Percentiles rank a stretch among this genome's conserved stretches.
These are phyloP conservation scores for Molanna angustata DNA, from an alignment of 2,888 invertebrate genomes.

Conservation along the genomic window DNA sequence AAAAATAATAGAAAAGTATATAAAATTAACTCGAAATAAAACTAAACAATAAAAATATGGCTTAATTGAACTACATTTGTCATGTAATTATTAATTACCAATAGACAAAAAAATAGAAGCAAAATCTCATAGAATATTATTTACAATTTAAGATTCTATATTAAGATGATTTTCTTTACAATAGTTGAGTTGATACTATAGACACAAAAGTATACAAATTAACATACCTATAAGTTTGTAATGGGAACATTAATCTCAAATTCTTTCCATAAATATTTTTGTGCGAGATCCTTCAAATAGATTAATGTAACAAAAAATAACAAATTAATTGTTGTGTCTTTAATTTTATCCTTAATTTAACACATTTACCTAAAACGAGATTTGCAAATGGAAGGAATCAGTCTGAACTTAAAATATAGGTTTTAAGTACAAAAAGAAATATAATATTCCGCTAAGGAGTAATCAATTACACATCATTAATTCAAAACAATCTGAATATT, in stretches of 20 bases:
- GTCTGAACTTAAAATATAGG: slow-evolving; percentile 24
- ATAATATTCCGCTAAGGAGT: too few relatives aligned
- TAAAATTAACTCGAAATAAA: slow-evolving; percentile 22
- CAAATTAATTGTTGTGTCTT: background rate
- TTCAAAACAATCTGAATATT: background rate
- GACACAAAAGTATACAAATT: too few relatives aligned
- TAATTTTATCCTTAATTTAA: slow-evolving; percentile 4
- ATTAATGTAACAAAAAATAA: slow-evolving; percentile 4
- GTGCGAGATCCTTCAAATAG: slow-evolving; percentile 24
- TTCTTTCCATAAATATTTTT: slow-evolving; percentile 9
- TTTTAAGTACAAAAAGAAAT: slow-evolving; percentile 4
- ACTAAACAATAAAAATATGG: slow-evolving; percentile 32
- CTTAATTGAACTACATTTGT: slow-evolving; percentile 28
- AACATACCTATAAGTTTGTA: slow-evolving; percentile 12
- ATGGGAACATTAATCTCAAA: slow-evolving; percentile 15
- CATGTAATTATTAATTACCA: slow-evolving; percentile 21
- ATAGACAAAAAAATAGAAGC: slow-evolving; percentile 27
- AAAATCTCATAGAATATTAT: slow-evolving; percentile 26
- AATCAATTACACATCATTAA: too few relatives aligned
- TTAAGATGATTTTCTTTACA: slow-evolving; percentile 23
- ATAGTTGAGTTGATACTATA: too few relatives aligned
- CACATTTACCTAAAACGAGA: slow-evolving; percentile 4
- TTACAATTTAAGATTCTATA: slow-evolving; percentile 24
- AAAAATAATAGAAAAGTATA: slow-evolving; percentile 28
- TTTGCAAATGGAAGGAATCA: slow-evolving; percentile 26